Evolutionary conservation across 2,113 vertebrate species (phyloP).

Genomic region (Isichthys henryi): DNA sequence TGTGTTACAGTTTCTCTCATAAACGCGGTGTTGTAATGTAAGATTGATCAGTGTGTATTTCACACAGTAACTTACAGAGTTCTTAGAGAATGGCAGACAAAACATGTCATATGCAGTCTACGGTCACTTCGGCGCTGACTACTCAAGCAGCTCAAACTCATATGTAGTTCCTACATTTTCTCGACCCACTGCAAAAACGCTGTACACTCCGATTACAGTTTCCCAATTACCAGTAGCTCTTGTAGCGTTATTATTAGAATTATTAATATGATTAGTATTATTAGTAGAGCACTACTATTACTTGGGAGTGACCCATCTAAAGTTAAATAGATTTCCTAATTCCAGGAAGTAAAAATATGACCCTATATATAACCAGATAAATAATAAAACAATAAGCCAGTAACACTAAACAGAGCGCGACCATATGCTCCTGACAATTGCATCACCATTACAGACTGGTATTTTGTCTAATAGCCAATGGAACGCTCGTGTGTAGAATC

Average conservation of each 20-base stretch:
- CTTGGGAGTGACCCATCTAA: not conserved
- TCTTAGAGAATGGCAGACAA: not conserved
- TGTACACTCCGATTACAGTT: not conserved
- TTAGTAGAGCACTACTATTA: not conserved
- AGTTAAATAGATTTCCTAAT: not conserved
- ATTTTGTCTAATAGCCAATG: conserved; percentile 41
- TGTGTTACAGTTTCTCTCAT: not conserved
- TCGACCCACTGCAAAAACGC: not conserved
- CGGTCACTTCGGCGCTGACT: not conserved
- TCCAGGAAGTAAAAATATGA: not conserved
- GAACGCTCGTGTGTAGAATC: conserved; percentile 20
- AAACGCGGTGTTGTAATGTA: not conserved
- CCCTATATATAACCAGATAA: not conserved
- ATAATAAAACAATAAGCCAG: not conserved
- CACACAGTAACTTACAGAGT: not conserved
- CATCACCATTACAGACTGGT: conserved; percentile 25
- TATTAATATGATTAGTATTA: not conserved
- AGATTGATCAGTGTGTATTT: not conserved
- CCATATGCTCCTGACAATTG: conserved; percentile 22
- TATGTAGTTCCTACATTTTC: not conserved
- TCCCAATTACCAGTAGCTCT: not conserved
- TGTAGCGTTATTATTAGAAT: not conserved
- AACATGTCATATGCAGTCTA: not conserved
- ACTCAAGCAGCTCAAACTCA: not conserved
- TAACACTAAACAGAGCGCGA: conserved; percentile 18